Evolutionary conservation across 2,888 invertebrate species (phyloP), one percentile per base, ranked within the genome.

Genomic region (Epistrophe grossulariae): DNA sequence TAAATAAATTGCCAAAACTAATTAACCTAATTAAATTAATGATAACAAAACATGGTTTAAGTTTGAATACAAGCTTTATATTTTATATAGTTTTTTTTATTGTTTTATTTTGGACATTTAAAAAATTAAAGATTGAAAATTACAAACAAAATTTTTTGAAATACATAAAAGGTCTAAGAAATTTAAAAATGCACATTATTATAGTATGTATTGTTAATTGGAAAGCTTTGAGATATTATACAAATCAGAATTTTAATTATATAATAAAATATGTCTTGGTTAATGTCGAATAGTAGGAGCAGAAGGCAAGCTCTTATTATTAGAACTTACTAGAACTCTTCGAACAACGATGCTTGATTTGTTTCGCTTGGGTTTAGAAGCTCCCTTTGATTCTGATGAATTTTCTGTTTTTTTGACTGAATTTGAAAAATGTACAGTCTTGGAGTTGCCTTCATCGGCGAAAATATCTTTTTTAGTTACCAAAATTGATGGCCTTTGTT

Each of bases 281-380:
- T 59, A 79, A 48, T 79, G 50, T 74, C 79, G 62, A 38, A 45
- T 52, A 15, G 55, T 28, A 0, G 62, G 57, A 62, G 52, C 50
- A 40, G 62, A 59, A 24, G 73, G 48, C 38, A 55, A 71, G n/a
- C 7, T 79, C 40, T 88, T 84, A 13, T 1, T 31, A 64, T 89
- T 91, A 8, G 91, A 89, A 64, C 89, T 88, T n/a, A 92, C 88
- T 6, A 91, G 79, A 79, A 92, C 89, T 82, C 90, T 91, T 15
- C 91, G 89, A 9, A 92, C 90, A 4, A 92, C 89, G 52, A 91
- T 80, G 77, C 90, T 91, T 7, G 91, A 91, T 50, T 89, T 90
- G 10, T 90, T 90, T 48, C 89, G 80, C 5, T 79, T 59, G 15
- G 89, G 83, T 38, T 91, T 91, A 1, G 87, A 68, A 38, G 52